These are phyloP conservation scores for Drosophila suzukii DNA, from an alignment of 1,140 invertebrate genomes.

Conservation along the genomic window DNA sequence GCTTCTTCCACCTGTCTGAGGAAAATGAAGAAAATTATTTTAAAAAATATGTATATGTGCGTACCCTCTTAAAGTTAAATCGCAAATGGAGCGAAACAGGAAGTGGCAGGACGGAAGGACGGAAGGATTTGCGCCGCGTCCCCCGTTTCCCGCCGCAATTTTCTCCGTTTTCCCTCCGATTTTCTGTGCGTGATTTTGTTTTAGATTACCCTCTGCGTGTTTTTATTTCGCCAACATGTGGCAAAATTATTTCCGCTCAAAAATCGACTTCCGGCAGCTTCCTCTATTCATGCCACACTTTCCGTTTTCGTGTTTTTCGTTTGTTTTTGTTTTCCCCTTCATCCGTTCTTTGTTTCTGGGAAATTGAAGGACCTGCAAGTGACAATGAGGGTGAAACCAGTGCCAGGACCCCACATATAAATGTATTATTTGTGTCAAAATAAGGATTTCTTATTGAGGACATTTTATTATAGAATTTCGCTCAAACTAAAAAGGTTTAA, in stretches of 20 bases:
- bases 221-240: constrained; percentile 76
- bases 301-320: constrained; percentile 2
- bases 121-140: constrained; percentile 55
- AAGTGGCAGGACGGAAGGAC: constrained; percentile 9
- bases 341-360: constrained; percentile 32
- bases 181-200: constrained; percentile 50
- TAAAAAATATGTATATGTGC: constrained; percentile 9
- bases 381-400: constrained; percentile 5
- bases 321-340: constrained; percentile 9
- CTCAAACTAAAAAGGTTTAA: no score
- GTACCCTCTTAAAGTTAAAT: not conserved
- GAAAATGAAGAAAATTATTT: constrained; percentile 29
- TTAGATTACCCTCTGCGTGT: constrained; percentile 31
- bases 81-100: constrained; percentile 5
- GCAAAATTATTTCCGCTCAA: constrained; percentile 80
- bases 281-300: constrained; percentile 36
- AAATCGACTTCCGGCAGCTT: constrained; percentile 71
- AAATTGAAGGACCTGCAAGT: constrained; percentile 50
- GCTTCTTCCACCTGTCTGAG: not conserved
- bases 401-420: not conserved
- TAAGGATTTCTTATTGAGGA: no score
- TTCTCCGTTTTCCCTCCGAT: not conserved
- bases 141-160: not conserved
- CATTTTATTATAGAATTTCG: no score
- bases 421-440: no score